phyloP scores from a whole-genome alignment of 2,888 invertebrate genomes.

The Hipparchia sbordonii region DNA sequence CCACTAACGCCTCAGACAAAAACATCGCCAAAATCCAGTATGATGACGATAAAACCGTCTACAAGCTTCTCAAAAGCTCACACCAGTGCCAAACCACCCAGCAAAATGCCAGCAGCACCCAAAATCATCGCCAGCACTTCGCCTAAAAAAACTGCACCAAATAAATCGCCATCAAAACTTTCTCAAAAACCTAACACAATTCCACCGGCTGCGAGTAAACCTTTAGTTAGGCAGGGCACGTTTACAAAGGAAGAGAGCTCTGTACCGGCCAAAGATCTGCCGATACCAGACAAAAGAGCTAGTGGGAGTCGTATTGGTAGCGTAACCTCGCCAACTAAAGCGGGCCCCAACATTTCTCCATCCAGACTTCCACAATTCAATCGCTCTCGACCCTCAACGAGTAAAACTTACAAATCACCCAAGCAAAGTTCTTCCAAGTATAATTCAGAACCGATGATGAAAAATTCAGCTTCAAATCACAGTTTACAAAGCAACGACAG shows the following conservation, averaged over 20 bases:
- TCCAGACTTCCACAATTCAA: slow-evolving; percentile 70
- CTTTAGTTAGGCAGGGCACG: slow-evolving; percentile 92
- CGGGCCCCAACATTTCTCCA: slow-evolving; percentile 66
- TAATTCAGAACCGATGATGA: slow-evolving; percentile 62
- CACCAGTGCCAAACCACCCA: slow-evolving; percentile 61
- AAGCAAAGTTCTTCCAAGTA: slow-evolving; percentile 52
- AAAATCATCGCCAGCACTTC: slow-evolving; percentile 60
- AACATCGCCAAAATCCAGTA: slow-evolving; percentile 48
- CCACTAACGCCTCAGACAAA: slow-evolving; percentile 45
- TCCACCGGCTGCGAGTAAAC: slow-evolving; percentile 60
- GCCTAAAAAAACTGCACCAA: slow-evolving; percentile 65
- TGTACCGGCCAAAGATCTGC: slow-evolving; percentile 65
- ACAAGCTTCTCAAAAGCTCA: slow-evolving; percentile 56
- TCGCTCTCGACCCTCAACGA: slow-evolving; percentile 55
- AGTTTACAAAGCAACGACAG: slow-evolving; percentile 82
- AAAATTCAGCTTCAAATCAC: slow-evolving; percentile 80
- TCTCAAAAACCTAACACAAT: slow-evolving; percentile 55
- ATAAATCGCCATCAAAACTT: slow-evolving; percentile 60
- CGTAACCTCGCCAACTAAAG: slow-evolving; percentile 58
- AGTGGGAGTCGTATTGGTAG: slow-evolving; percentile 45
- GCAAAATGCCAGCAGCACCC: slow-evolving; percentile 55
- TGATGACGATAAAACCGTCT: slow-evolving; percentile 47
- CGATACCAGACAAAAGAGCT: slow-evolving; percentile 61
- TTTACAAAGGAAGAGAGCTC: slow-evolving; percentile 93
- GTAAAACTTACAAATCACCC: slow-evolving; percentile 50